Conservation (phyloP, 2,888 invertebrate genomes). For the Hyposoter dolosus region DNA sequence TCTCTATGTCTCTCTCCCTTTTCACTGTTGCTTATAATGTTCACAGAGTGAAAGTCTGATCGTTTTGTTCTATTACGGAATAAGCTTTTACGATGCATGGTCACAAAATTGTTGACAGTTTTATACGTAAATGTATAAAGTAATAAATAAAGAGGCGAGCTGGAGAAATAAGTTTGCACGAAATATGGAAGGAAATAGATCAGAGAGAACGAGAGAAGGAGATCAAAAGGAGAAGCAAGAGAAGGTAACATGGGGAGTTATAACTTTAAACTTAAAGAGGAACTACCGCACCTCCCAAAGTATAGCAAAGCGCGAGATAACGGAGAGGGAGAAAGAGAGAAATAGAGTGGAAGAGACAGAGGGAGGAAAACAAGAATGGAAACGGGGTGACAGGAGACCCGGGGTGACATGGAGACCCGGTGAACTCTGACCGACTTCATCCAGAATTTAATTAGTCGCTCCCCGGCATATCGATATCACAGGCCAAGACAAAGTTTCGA, state of each 20-base stretch:
- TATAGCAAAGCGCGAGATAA: conserved; percentile 3
- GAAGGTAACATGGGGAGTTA: conserved; percentile 26
- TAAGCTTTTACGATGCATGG: conserved; percentile 14
- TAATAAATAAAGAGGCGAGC: conserved; percentile 30
- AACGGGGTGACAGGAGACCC: conserved; percentile 55
- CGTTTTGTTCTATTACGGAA: conserved; percentile 29
- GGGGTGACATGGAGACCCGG: conserved; percentile 58
- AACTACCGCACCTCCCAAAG: conserved; percentile 7
- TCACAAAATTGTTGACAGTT: conserved; percentile 26
- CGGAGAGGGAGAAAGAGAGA: not conserved
- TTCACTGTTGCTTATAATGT: conserved; percentile 13
- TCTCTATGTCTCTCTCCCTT: not conserved
- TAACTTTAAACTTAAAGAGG: conserved; percentile 61
- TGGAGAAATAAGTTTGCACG: conserved; percentile 49
- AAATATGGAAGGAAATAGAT: conserved; percentile 31
- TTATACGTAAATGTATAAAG: not conserved
- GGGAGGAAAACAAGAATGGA: conserved; percentile 26
- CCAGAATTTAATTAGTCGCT: conserved; percentile 70
- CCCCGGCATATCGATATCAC: conserved; percentile 67
- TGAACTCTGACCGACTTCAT: conserved; percentile 71
- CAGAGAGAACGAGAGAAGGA: not conserved
- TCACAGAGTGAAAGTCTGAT: conserved; percentile 45
- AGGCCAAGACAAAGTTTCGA: conserved; percentile 62
- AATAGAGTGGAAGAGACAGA: conserved; percentile 20
- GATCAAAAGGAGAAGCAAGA: not conserved